A percentile compares a stretch with the other conserved stretches of the same genome.
These are phyloP conservation scores for Macrobrachium rosenbergii DNA, from an alignment of 1,140 invertebrate genomes.

Conservation along the genomic window DNA sequence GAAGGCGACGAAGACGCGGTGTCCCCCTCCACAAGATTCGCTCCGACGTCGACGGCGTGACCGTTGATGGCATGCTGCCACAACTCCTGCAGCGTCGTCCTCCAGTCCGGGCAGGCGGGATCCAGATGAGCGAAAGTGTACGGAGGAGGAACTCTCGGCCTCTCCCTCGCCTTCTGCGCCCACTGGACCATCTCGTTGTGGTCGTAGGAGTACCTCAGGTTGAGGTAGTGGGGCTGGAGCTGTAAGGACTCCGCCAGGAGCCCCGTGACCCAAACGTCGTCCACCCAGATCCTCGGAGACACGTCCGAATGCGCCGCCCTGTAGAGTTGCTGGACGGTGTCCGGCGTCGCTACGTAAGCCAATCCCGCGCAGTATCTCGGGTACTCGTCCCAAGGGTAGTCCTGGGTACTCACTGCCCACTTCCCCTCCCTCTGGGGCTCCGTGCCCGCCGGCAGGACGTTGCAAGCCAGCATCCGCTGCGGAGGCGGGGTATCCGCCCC, in stretches of 20 bases:
- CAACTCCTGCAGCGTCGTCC: slow-evolving; percentile 48
- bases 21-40: neutral
- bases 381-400: slow-evolving; percentile 69
- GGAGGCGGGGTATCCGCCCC: slow-evolving; percentile 49
- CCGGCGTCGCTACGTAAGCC: slow-evolving; percentile 69
- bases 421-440: slow-evolving; percentile 70
- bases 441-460: slow-evolving; percentile 69
- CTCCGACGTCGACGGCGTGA: slow-evolving; percentile 17
- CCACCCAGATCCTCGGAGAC: slow-evolving; percentile 73
- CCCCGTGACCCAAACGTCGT: slow-evolving; percentile 74
- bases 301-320: slow-evolving; percentile 66
- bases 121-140: slow-evolving; percentile 67
- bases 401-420: slow-evolving; percentile 69
- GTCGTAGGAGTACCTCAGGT: slow-evolving; percentile 69
- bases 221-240: slow-evolving; percentile 69
- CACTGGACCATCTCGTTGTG: slow-evolving; percentile 68
- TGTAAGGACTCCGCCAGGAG: slow-evolving; percentile 69
- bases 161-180: slow-evolving; percentile 50
- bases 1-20: neutral
- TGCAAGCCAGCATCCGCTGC: slow-evolving; percentile 69
- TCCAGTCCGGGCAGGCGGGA: slow-evolving; percentile 59
- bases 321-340: slow-evolving; percentile 71
- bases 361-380: slow-evolving; percentile 72
- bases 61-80: slow-evolving; percentile 60
- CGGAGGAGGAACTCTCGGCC: slow-evolving; percentile 49